These are phyloP conservation scores for Trachurus trachurus DNA, from an alignment of 2,797 vertebrate species.

Conservation along the genomic window DNA sequence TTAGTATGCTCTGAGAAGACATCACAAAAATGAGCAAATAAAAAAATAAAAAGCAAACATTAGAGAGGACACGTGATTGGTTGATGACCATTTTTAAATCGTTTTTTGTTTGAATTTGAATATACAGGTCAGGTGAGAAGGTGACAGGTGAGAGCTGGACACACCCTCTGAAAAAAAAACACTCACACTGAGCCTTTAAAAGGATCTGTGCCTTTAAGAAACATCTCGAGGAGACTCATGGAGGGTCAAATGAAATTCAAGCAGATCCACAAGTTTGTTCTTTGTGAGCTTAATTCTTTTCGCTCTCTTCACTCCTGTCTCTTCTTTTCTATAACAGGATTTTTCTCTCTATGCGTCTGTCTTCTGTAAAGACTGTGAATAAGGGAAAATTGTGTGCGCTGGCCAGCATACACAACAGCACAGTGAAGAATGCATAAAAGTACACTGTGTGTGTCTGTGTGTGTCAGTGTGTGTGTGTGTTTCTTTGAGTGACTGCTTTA, in stretches of 20 bases:
- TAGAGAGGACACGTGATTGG: background rate
- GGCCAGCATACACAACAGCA: constrained; percentile 47
- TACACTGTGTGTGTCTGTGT: constrained; percentile 60
- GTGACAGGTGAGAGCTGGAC: constrained; percentile 5
- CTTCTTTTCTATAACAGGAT: constrained; percentile 15
- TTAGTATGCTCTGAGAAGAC: background rate
- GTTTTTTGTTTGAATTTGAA: too few relatives aligned
- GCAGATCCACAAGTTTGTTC: constrained; percentile 43
- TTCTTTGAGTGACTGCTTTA: constrained; percentile 72
- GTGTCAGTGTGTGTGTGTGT: constrained; percentile 31
- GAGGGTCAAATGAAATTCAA: constrained; percentile 36
- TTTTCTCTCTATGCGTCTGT: constrained; percentile 51
- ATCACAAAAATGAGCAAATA: background rate
- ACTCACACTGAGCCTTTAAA: constrained; percentile 10
- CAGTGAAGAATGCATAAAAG: constrained; percentile 56
- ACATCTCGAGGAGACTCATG: constrained; percentile 17
- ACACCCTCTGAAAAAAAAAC: constrained; percentile 15
- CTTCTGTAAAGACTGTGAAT: constrained; percentile 57
- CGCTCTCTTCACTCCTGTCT: background rate
- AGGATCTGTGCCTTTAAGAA: constrained; percentile 39
- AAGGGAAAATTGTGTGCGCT: constrained; percentile 41
- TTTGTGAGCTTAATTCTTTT: constrained; percentile 22
- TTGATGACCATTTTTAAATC: background rate
- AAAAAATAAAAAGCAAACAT: background rate
- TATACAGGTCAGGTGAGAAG: background rate